Evolutionary conservation across 2,113 vertebrate genomes (phyloP), one percentile per base, ranked within the genome.

Genomic region (Perca flavescens): DNA sequence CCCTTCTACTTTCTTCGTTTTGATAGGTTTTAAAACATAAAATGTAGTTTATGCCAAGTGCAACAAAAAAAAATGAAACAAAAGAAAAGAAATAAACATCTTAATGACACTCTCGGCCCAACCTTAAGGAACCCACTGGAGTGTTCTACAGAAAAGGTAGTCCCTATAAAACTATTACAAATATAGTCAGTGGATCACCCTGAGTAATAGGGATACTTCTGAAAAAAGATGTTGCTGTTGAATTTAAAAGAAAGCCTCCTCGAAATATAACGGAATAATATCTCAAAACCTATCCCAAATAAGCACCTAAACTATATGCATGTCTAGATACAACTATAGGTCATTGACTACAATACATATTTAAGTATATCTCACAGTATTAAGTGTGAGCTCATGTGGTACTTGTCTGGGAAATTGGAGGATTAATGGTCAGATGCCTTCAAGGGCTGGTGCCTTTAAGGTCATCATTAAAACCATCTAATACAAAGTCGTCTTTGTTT

Each of bases 391-490:
- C 72, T 53, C 19, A 11, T 21, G 3, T n/a, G 46, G 5, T 34
- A 15, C 9, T 11, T 6, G 34, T 63, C n/a, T n/a, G n/a, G 15
- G 58, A 71, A 61, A 79, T 13, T 36, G 65, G 31, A 85, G 68
- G 34, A 5, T 13, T 16, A 13, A 47, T 36, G 68, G 6, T 65
- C 36, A 46, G 64, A 61, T 16, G 50, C 5, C 58, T 15, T 1
- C 11, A 36, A 36, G 64, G 25, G 13, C 58, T 3, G 36, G 13
- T 4, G 56, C 63, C 70, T 76, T 79, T 80, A 77, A 82, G 72
- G 83, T 86, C 84, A 82, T 58, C 77, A 61, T 46, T 43, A 25
- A 78, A 86, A 69, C 71, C 64, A 76, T 80, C 77, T 47, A 46
- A 78, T 49, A 77, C 53, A 65, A 66, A 90, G 46, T 54, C 4